Base-by-base conservation (phyloP, 2,888 invertebrate genomes). In the Belgica antarctica region DNA sequence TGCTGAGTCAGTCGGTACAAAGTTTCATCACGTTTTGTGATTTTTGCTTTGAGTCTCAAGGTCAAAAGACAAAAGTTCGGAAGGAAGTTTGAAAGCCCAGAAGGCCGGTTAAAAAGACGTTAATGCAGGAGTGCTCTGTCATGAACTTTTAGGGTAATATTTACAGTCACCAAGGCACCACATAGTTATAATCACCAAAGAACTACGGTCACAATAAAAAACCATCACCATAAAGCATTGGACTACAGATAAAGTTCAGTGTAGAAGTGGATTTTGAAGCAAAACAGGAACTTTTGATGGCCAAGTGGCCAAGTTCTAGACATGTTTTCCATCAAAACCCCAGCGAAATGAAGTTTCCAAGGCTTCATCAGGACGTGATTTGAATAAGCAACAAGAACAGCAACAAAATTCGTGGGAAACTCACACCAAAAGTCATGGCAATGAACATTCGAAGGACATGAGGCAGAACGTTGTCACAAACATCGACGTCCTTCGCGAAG, bases 401-500 rank as follows among this genome's bases (percentile, higher is more conserved):
- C 34, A 31, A 31, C 34, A 52, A 22, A 17, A 5, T 10, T 22
- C 4, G 17, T 36, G n/a, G 52, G 24, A 61, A 61, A 70, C 70
- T 70, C 27, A 61, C 70, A 83, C 77, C 75, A 75, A 81, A 80
- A 71, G 77, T 75, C 74, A 78, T 79, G 73, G 75, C 77, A 46
- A 84, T 63, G 75, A 81, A 80, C 72, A 78, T 76, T 72, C 76
- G 73, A 70, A 78, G 68, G 71, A 77, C 75, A 36, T 71, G 31
- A 72, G 86, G 85, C 74, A 87, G 77, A 59, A 76, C 76, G 74
- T 81, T 82, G 78, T 87, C 87, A 77, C 84, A 76, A 69, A 81
- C 78, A 75, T 86, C 83, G 74, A 86, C 79, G 77, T 87, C 87
- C 76, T 82, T 83, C 72, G 86, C 82, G 77, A 87, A 87, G 73